Base-by-base conservation (phyloP, 2,113 vertebrate genomes). In the Syngnathoides biaculeatus region DNA sequence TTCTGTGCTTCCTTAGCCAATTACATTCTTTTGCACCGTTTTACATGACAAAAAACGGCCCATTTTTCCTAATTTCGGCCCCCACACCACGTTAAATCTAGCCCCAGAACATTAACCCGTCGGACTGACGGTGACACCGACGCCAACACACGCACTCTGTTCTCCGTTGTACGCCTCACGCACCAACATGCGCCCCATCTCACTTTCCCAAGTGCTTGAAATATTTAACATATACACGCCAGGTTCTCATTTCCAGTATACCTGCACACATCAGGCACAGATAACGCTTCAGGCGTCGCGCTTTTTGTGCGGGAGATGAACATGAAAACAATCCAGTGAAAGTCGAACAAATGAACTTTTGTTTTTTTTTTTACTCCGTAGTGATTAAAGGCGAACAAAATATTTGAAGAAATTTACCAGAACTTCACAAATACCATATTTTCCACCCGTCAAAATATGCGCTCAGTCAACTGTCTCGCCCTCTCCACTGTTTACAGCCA, bases 31-130 rank as follows among this genome's bases (percentile, higher is more conserved):
- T 89, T 76, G 65, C 71, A 72, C 68, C 19, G 73, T 87, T 93
- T 93, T 91, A 89, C 91, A 92, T 92, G 88, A 92, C 89, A 92
- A 93, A 35, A 92, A 91, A 91, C 59, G 70, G 68, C 48, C 74
- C 73, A 81, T 87, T 90, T 89, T 75, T 77, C 83, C 81, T 86
- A 85, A 91, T 89, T 92, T 84, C 72, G 77, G 87, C 87, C 79
- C 77, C 80, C 68, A 78, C 80, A 81, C 86, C 78, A 87, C 82
- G 75, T 77, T 80, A 86, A 89, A 86, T 82, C 68, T 78, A 84
- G 80, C 69, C 71, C 80, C 76, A 65, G 84, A 83, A 81, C 80
- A 84, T 65, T 45, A 67, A 63, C 50, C 70, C 68, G 67, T 68
- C 76, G 80, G 88, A 89, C 83, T 92, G 88, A 89, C 90, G 86